A percentile compares a stretch with the other conserved stretches of the same genome.
These are phyloP conservation scores for Gallinago paraguaiae DNA, from an alignment of 2,113 vertebrate species.

Conservation along the genomic window DNA sequence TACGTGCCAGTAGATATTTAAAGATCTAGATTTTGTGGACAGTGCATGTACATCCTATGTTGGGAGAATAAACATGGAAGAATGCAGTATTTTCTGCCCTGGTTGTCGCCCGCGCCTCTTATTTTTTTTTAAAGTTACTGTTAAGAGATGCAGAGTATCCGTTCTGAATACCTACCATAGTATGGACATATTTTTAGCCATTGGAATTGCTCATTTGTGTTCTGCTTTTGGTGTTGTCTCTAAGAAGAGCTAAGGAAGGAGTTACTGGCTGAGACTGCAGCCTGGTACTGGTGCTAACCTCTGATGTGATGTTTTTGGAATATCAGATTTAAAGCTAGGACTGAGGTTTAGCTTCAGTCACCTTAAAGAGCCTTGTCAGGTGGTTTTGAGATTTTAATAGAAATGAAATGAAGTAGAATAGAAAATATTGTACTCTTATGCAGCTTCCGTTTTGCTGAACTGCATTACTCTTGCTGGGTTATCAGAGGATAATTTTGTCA, in stretches of 20 bases:
- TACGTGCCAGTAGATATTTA: not conserved
- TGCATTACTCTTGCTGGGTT: not conserved
- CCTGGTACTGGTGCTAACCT: not conserved
- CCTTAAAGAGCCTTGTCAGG: not conserved
- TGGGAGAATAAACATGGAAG: not conserved
- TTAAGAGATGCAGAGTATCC: not conserved
- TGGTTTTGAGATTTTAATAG: not conserved
- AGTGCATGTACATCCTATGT: not conserved
- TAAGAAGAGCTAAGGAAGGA: not conserved
- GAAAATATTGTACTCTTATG: not conserved
- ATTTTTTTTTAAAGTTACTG: not conserved
- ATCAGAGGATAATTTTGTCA: not conserved
- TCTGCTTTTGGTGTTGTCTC: not conserved
- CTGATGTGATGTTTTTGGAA: not conserved
- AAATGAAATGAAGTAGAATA: not conserved
- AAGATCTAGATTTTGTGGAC: not conserved
- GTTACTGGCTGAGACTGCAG: not conserved
- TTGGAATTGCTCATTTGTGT: not conserved
- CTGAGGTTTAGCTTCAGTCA: not conserved
- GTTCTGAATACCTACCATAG: not conserved
- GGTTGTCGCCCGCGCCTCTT: no score
- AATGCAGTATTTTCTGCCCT: not conserved
- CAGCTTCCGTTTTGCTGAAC: fast-evolving
- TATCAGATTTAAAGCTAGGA: not conserved
- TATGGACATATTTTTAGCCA: not conserved